Evolutionary conservation across 2,888 invertebrate genomes (phyloP), one percentile per base, ranked within the genome.

Genomic region (Ornithoptera alexandrae): DNA sequence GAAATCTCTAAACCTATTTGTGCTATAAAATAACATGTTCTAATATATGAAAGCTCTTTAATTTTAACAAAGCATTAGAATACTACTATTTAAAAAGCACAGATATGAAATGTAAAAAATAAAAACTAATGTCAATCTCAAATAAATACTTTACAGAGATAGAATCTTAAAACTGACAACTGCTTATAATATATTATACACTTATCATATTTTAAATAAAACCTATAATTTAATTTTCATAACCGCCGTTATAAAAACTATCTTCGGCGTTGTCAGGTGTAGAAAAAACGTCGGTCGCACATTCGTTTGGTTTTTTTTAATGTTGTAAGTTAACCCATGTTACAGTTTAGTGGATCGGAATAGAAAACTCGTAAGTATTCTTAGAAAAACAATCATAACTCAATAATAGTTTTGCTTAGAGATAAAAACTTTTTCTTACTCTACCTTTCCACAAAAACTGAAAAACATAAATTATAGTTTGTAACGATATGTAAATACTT

Each of bases 151-250:
- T 62, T 66, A 24, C 57, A 62, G 4, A 84, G 89, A 89, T 89
- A 88, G 84, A 82, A 92, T 90, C 90, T 88, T 77, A 79, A 80
- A 82, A 75, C 74, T 75, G 75, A 76, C 81, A 80, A 84, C 80
- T 79, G 78, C 75, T 72, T 76, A 82, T 86, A 89, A 91, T 90
- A 90, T 89, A 87, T 91, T 88, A 90, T 81, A 85, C 88, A 89
- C 86, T 89, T 89, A 90, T 92, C 90, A 86, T 90, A 92, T 92
- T 90, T 91, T 89, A 90, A 89, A 90, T 90, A 90, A 88, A 91
- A 88, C 89, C 90, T 89, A 89, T 92, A 92, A 92, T 92, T 92
- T 90, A 92, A 91, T 92, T 91, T 92, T 88, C 84, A 82, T 88
- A 89, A 87, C 83, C 84, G 81, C 81, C 78, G 72, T 72, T 79